Evolutionary conservation across 2,888 invertebrate species (phyloP), one percentile per base, ranked within the genome.

Genomic region (Hydroisotoma schaefferi): DNA sequence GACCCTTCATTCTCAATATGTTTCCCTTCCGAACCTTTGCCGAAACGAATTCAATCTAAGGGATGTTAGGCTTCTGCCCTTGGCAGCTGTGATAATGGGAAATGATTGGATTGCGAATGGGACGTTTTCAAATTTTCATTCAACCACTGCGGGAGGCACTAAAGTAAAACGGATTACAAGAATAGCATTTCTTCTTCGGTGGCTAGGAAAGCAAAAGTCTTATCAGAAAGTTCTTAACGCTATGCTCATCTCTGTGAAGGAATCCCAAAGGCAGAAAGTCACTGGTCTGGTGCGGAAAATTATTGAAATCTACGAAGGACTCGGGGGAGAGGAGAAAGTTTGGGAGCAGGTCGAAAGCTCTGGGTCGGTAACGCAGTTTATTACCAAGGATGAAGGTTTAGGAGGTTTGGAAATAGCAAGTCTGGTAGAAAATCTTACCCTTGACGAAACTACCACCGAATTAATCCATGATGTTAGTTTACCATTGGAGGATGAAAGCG

Each of bases 41-140:
- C 28, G 60, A n/a, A 51, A 63, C 22, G 65, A 69, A 56, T 69
- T 68, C 38, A 55, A 64, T 0, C 29, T 70, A 2, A 53, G 55
- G 28, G 81, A 85, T 63, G 81, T 82, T 67, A 81, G 83, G 18
- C 77, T 87, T 63, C 75, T 95, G 51, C 91, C 93, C 0, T 75
- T 95, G 23, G 80, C 92, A 65, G 90, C 91, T 0, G 87, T 88
- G 1, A 75, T 94, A 33, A 78, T 94, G 6, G 95, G 94, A 1
- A 95, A 95, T 79, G 95, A 95, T 77, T 94, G 88, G 77, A 85
- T 93, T 8, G 81, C 85, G 38, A 81, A 81, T 60, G 79, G 78
- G 2, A 80, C 82, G 0, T 91, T 93, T 74, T 79, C 78, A 1
- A 82, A 84, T 67, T 91, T 94, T 75, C 72, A 85, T 37, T 81